Evolutionary conservation across 2,888 invertebrate species (phyloP), one percentile per base, ranked within the genome.

Genomic region (Cyaniris semiargus): DNA sequence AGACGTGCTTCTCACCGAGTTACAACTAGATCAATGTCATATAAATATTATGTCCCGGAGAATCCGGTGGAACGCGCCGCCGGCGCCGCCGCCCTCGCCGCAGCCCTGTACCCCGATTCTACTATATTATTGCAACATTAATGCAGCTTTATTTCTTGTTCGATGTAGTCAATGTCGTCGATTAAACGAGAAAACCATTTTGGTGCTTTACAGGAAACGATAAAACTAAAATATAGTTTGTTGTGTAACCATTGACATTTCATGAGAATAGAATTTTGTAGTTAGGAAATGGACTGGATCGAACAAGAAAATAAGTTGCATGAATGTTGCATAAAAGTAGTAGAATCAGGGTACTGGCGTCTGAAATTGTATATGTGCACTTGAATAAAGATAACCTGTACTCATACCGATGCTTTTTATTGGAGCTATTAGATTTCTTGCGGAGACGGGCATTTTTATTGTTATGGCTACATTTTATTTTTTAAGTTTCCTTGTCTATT

Each of bases 21-120:
- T 77, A 72, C 72, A 77, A 77, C 58, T 74, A 53, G 74, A 74
- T 74, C 72, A 44, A 77, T 58, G 77, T 72, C 77, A 72, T 72
- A 72, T 77, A 77, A 77, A 72, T 72, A 77, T 77, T 72, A 60
- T 77, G 72, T 77, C 77, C 56, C 58, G 58, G 72, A 58, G 38
- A 27, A 60, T 58, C 77, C 44, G 27, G 72, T 72, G 58, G 71
- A 77, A 77, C 77, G 6, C 38, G 23, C 44, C 23, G 21, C 34
- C n/a, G n/a, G n/a, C 31, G 18, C 18, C 58, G 60, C 23, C 23
- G 56, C 56, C 34, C 6, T 10, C 48, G 48, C 48, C 13, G 44
- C 0, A 4, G 53, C 27, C 8, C 5, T 53, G 18, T 53, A 18
- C 53, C 13, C 53, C 18, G 18, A 53, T 53, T 53, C 53, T 18